Evolutionary conservation across 2,888 invertebrate genomes (phyloP).

Genomic region (Eristalis tenax): DNA sequence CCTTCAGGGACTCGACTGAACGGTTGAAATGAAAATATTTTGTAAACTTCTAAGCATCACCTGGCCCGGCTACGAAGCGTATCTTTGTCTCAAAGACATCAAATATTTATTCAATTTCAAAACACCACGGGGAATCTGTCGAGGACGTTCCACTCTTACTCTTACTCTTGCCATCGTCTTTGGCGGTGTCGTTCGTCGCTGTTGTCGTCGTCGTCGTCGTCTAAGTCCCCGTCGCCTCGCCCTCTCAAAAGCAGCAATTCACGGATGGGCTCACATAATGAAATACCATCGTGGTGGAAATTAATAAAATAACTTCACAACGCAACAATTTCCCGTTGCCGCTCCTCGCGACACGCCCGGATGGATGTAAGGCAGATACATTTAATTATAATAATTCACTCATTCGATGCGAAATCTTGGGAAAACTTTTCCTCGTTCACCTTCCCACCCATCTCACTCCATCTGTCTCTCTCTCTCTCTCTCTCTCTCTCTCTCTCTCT

Average conservation of each 20-base stretch:
- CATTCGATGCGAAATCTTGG: conserved; percentile 25
- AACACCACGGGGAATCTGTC: neutral
- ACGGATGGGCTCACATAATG: neutral
- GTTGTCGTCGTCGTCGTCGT: neutral
- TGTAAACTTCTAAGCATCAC: conserved; percentile 1
- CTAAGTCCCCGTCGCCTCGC: neutral
- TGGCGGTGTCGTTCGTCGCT: neutral
- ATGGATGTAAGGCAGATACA: neutral
- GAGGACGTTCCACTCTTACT: neutral
- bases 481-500: too few species aligned
- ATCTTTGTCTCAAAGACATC: neutral
- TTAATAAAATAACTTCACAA: neutral
- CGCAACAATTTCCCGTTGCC: neutral
- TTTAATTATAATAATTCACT: neutral
- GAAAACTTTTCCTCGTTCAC: conserved; percentile 33
- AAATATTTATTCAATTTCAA: conserved; percentile 8
- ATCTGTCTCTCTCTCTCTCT: too few species aligned
- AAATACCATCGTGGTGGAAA: neutral
- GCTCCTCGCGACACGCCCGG: neutral
- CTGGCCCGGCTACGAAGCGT: neutral
- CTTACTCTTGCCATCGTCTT: neutral
- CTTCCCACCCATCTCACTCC: too few species aligned
- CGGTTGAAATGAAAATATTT: conserved; percentile 14
- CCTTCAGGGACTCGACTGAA: neutral
- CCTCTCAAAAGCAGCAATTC: neutral